These are phyloP conservation scores for Ryuthela nishihirai DNA, from an alignment of 2,888 invertebrate genomes.

Conservation along the genomic window DNA sequence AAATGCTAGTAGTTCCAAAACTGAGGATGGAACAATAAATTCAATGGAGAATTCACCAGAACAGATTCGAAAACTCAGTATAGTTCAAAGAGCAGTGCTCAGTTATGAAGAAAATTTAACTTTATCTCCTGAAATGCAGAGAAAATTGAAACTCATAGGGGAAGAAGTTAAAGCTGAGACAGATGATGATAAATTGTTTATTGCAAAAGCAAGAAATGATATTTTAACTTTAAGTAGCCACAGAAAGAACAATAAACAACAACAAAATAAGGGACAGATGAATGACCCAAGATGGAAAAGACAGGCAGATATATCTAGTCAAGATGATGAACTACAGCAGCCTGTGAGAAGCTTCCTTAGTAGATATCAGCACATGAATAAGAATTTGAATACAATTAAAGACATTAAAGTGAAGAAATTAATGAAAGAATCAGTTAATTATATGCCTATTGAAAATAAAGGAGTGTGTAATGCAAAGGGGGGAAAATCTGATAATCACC, in stretches of 20 bases:
- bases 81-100: slow-evolving; percentile 34
- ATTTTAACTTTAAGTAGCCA: too few relatives aligned
- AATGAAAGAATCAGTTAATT: too few relatives aligned
- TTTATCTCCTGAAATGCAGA: slow-evolving; percentile 31
- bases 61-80: slow-evolving; percentile 10
- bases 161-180: slow-evolving; percentile 28
- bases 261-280: too few relatives aligned
- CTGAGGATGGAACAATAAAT: background rate
- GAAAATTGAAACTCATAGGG: slow-evolving; percentile 19
- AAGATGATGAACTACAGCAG: slow-evolving; percentile 17
- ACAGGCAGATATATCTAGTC: too few relatives aligned
- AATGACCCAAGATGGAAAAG: too few relatives aligned
- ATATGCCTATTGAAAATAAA: too few relatives aligned
- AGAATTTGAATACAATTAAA: too few relatives aligned
- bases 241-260: too few relatives aligned
- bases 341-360: slow-evolving; percentile 19
- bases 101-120: slow-evolving; percentile 35
- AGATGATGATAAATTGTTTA: slow-evolving; percentile 24
- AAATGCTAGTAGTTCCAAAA: background rate
- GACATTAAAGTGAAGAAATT: too few relatives aligned
- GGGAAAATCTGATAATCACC: too few relatives aligned
- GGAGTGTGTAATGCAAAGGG: too few relatives aligned
- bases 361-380: slow-evolving; percentile 20
- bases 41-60: background rate
- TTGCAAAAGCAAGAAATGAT: slow-evolving; percentile 9